Conservation (phyloP, 2,113 vertebrate genomes). For the Hippoglossus stenolepis region DNA sequence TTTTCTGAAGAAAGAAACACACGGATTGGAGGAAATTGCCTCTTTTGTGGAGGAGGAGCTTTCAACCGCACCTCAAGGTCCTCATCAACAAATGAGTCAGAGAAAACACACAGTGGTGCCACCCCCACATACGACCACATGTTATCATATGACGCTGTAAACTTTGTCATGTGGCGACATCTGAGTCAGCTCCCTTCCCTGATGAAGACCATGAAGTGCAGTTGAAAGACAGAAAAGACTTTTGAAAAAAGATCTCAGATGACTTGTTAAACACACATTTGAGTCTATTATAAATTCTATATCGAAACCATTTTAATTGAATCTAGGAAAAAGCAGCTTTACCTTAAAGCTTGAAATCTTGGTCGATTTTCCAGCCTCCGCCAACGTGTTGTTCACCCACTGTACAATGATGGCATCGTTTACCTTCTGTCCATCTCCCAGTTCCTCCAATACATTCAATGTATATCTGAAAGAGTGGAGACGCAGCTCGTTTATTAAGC, state of each 20-base stretch:
- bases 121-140: too few relatives aligned
- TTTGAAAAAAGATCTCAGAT: not conserved
- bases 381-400: conserved; percentile 92
- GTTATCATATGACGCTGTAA: not conserved
- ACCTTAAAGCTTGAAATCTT: conserved; percentile 95
- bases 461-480: conserved; percentile 88
- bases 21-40: too few relatives aligned
- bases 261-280: not conserved
- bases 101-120: not conserved
- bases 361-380: conserved; percentile 85
- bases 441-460: conserved; percentile 91
- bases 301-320: not conserved
- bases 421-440: conserved; percentile 94
- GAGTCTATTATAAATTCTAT: not conserved
- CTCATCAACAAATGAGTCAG: too few relatives aligned
- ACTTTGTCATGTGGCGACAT: not conserved
- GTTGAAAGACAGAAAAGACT: not conserved
- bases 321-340: not conserved
- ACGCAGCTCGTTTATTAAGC: not conserved
- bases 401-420: conserved; percentile 91
- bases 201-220: not conserved
- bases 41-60: too few relatives aligned
- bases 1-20: too few relatives aligned
- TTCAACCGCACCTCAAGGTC: too few relatives aligned
- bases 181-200: not conserved